Base-by-base conservation (phyloP, 2,113 vertebrate genomes). In the Aegithalos caudatus region DNA sequence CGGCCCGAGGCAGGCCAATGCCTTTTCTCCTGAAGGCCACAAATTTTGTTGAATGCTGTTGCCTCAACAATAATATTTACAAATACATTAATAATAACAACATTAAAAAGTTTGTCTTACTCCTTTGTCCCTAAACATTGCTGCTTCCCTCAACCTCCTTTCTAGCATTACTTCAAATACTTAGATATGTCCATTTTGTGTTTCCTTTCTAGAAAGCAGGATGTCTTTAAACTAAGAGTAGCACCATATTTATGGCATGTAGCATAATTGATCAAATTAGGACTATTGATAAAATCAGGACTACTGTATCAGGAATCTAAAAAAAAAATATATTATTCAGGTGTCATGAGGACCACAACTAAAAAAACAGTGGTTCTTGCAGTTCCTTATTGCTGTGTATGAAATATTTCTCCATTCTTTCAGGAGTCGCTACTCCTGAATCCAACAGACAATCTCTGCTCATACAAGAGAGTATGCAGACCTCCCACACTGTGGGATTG, bases 401-500 rank as follows among this genome's bases (percentile, higher is more conserved):
- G 37, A 83, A 83, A 83, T 2, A 42, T 82, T 74, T 54, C 31
- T 79, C 15, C 17, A 35, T 67, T 79, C 50, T 79, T 69, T 29
- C 42, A 48, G 37, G 7, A 86, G 10, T 28, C 24, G 14, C 6
- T 15, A 0, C 4, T 28, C 6, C n/a, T 73, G 54, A 12, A 77
- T 77, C 9, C 9, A 56, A 28, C 11, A n/a, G n/a, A n/a, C n/a
- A 56, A n/a, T 6, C 10, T 69, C 58, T 83, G 9, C 6, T 50
- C 22, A 33, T 17, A 18, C 10, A 21, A 57, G 7, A 65, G 14
- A 23, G 66, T 28, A n/a, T 25, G 10, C 19, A 70, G n/a, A 40
- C 2, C 2, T 65, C 22, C 77, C 31, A 15, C 16, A 65, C 1
- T 44, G 20, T 28, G 69, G 7, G 20, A 65, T 47, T 0, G 0